Base-by-base conservation (phyloP, 1,140 invertebrate species). In the Drosophila pandora region DNA sequence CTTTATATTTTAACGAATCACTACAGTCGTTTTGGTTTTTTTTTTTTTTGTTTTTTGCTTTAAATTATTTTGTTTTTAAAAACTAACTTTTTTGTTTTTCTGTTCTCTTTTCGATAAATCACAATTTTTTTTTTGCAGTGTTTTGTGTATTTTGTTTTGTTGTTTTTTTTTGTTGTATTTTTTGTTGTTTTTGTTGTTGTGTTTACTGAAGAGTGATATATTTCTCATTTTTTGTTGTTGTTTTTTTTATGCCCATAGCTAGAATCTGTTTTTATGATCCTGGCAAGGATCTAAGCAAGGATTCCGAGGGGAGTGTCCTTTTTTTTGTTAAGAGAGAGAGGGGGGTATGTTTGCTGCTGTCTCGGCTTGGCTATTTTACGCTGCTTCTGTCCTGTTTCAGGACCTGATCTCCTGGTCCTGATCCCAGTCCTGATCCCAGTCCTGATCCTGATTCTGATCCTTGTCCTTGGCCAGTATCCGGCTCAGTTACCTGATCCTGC, bases 1-100 rank as follows among this genome's bases (percentile, higher is more conserved):
- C 17, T 17, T 64, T 67, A 62, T 65, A 22, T 83, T 75, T 63
- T 34, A 80, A 74, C 75, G 48, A 75, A 60, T 68, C 52, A 39
- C 75, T 72, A 76, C 50, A 72, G 59, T 62, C 48, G 65, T 59
- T 56, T 76, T 62, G 13, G 32, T 56, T 55, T 43, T 23, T 32
- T 43, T 22, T 56, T 56, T 49, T 59, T 56, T 76, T 62, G 13
- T 25, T 56, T 55, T 43, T 23, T 32, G 41, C 21, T 56, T 54
- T 56, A 49, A 48, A 13, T 63, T 56, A 58, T 22, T 45, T 61
- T 47, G 49, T 61, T 13, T 68, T 62, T 37, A 61, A 37, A 13
- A 64, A 47, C 45, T 53, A 65, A 48, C 48, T 52, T 76, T 50
- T 53, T 50, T 41, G 49, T 78, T 80, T 80, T 53, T 76, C 52